Evolutionary conservation across 1,140 invertebrate genomes (phyloP), one percentile per base, ranked within the genome.

Genomic region (Pachypeltis micranthus): DNA sequence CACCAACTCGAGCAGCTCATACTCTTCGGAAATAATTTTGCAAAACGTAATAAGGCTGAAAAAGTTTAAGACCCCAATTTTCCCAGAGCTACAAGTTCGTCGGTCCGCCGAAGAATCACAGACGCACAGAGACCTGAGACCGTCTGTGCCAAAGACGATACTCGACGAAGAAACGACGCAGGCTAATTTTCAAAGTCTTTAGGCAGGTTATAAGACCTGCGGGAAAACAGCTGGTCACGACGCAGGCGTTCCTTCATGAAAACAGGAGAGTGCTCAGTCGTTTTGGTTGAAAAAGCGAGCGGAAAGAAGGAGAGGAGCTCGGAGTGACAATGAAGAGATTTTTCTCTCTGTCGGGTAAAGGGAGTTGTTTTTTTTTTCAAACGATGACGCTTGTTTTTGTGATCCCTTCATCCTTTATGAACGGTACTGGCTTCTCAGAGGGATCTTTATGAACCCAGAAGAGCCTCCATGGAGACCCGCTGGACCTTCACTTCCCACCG

Each of bases 251-350:
- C 47, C 47, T 21, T 21, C 47, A 10, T 16, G 47, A 51, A 51
- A 51, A 10, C 21, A 51, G 47, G 7, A 21, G 47, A 51, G 23
- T 51, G 47, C 19, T 51, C 21, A 51, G 10, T 51, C 21, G 10
- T 51, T 21, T 10, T 4, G 31, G 39, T 4, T 29, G 29, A 61
- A 29, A 26, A 60, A 44, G 57, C 54, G 31, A 39, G 27, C n/a
- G 34, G 60, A 65, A 29, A 47, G 27, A 62, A 24, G 61, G 28
- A 57, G 26, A 55, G 44, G 31, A 25, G 56, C 44, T 58, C 44
- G 63, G 44, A 63, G 59, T 44, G 47, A 64, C 21, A 56, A 31
- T 57, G 47, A 51, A 51, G 47, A 51, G 47, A 51, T 51, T 51
- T 51, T 51, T n/a, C 47, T 51, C 47, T 51, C 23, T 3, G 47